phyloP scores from a whole-genome alignment of 2,113 vertebrate species.

The Dasypus novemcinctus region DNA sequence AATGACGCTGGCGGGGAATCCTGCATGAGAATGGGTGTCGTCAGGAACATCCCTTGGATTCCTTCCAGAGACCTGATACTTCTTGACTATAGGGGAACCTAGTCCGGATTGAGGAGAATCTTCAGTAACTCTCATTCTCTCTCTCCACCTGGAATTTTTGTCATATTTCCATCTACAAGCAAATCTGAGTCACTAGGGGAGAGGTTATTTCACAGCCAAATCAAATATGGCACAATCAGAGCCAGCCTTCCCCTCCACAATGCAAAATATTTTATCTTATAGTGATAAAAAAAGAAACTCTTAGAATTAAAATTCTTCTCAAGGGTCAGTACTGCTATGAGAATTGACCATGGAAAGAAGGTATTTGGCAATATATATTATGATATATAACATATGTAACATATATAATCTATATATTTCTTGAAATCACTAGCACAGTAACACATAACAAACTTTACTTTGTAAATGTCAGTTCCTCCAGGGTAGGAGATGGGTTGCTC shows the following conservation, averaged over 20 bases:
- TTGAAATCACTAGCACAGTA: not conserved
- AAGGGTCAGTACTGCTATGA: not conserved
- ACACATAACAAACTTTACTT: not conserved
- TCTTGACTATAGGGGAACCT: not conserved
- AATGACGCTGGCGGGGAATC: not conserved
- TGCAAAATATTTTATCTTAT: not conserved
- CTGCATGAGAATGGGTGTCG: not conserved
- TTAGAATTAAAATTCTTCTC: constrained; percentile 6
- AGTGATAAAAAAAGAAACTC: not conserved
- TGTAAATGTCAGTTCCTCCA: not conserved
- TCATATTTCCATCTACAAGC: not conserved
- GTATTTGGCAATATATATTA: not conserved
- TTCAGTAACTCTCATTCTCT: not conserved
- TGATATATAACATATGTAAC: no score
- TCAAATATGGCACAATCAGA: not conserved
- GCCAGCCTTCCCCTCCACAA: not conserved
- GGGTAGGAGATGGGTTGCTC: not conserved
- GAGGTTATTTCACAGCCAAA: not conserved
- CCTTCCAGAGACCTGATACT: not conserved
- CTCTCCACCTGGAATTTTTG: not conserved
- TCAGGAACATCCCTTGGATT: not conserved
- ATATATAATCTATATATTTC: not conserved
- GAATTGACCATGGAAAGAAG: not conserved
- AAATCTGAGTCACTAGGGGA: not conserved
- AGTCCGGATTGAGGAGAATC: not conserved